These are phyloP conservation scores for Thera britannica DNA, from an alignment of 2,888 invertebrate species.

Conservation along the genomic window DNA sequence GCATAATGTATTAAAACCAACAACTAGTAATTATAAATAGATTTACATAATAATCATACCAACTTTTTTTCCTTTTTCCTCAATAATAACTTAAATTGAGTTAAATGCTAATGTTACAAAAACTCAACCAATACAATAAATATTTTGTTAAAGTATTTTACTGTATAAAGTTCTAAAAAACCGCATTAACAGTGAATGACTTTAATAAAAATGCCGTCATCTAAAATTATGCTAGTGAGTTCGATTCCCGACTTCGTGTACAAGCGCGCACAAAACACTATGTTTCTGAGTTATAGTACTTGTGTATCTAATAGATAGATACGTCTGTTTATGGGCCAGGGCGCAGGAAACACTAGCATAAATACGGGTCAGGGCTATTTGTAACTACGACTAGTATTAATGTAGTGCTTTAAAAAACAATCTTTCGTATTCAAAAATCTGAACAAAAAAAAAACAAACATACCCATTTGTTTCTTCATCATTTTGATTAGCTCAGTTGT, in stretches of 20 bases:
- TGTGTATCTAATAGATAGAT: neutral
- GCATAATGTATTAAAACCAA: no score
- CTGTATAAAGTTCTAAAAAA: neutral
- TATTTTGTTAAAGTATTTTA: neutral
- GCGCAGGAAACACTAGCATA: neutral
- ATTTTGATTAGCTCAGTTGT: conserved; percentile 27
- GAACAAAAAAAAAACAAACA: conserved; percentile 17
- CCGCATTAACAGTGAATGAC: neutral
- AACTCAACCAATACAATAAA: no score
- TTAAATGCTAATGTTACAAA: no score
- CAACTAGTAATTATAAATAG: no score
- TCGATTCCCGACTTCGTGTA: neutral
- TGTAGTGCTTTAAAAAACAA: neutral
- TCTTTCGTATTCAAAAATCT: conserved; percentile 16
- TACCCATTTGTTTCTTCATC: conserved; percentile 36
- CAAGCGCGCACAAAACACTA: neutral
- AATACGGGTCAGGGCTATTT: conserved; percentile 14
- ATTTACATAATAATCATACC: no score
- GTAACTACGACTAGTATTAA: conserved; percentile 1
- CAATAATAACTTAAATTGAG: no score
- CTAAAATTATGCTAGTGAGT: neutral
- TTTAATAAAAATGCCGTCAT: neutral
- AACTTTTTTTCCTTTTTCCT: no score
- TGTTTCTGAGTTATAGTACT: no score
- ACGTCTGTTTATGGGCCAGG: neutral